phyloP scores from a whole-genome alignment of 2,888 invertebrate genomes.

The Troides helena region DNA sequence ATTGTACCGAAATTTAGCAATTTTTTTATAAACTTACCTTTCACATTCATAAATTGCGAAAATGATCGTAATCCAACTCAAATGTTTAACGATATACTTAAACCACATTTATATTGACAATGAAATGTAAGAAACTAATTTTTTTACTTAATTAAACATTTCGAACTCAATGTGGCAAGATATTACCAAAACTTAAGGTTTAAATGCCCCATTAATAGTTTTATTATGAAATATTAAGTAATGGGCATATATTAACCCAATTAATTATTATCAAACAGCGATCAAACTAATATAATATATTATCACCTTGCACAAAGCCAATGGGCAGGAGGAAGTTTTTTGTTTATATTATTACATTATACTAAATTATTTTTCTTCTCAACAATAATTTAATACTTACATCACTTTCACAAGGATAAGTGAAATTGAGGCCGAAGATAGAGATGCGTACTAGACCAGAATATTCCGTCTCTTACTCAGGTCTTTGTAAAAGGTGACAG shows the following conservation, averaged over 20 bases:
- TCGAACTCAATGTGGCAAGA: not conserved
- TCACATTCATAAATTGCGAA: not conserved
- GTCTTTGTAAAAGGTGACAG: too few species aligned
- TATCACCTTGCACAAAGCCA: not conserved
- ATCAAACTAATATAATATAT: not conserved
- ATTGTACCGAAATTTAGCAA: too few species aligned
- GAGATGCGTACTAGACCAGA: too few species aligned
- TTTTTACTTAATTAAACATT: not conserved
- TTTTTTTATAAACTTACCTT: not conserved
- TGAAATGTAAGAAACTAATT: not conserved
- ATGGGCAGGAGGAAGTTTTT: not conserved
- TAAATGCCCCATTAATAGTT: not conserved
- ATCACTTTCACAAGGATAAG: too few species aligned
- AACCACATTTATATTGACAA: not conserved
- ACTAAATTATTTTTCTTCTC: too few species aligned
- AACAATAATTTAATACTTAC: too few species aligned
- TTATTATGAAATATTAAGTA: conserved; percentile 3
- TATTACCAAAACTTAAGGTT: not conserved
- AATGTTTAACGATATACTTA: not conserved
- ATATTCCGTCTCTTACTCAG: too few species aligned
- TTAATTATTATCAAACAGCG: not conserved
- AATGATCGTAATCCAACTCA: not conserved
- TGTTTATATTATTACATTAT: too few species aligned
- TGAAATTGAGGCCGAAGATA: too few species aligned
- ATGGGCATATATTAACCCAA: not conserved